A percentile compares a stretch with the other conserved stretches of the same genome.
Conservation (phyloP, 2,888 invertebrate species). For the Drosophila rubida region DNA sequence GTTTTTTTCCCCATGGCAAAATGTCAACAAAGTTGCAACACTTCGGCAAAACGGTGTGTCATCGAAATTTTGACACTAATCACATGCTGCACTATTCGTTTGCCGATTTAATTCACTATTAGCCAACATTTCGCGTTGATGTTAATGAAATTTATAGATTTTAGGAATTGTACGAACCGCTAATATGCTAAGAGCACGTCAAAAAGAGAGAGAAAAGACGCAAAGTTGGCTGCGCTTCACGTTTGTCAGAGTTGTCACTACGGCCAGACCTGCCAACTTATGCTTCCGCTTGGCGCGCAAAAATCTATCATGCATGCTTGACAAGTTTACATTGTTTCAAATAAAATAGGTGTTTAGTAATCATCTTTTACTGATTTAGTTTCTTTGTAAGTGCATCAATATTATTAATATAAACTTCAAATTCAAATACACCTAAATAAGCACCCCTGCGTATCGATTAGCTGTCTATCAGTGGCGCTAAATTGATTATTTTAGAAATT, state of each 20-base stretch:
- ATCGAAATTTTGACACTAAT: constrained; percentile 40
- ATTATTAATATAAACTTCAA: no score
- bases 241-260: constrained; percentile 35
- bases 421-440: no score
- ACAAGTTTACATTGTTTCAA: neutral
- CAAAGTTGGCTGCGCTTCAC: constrained; percentile 75
- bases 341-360: no score
- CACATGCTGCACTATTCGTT: constrained; percentile 26
- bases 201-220: constrained; percentile 81
- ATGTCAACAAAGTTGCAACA: constrained; percentile 63
- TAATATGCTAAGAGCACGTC: constrained; percentile 82
- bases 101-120: constrained; percentile 30
- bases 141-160: constrained; percentile 74
- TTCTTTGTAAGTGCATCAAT: no score
- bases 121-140: constrained; percentile 57
- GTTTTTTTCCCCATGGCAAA: constrained; percentile 17
- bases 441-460: no score
- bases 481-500: no score
- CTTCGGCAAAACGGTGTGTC: neutral
- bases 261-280: constrained; percentile 46
- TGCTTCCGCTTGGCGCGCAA: constrained; percentile 34
- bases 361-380: no score
- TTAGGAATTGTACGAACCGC: constrained; percentile 76
- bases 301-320: constrained; percentile 25
- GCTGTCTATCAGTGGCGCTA: no score